Conservation (phyloP, 2,797 vertebrate species). For the Microchirus variegatus region DNA sequence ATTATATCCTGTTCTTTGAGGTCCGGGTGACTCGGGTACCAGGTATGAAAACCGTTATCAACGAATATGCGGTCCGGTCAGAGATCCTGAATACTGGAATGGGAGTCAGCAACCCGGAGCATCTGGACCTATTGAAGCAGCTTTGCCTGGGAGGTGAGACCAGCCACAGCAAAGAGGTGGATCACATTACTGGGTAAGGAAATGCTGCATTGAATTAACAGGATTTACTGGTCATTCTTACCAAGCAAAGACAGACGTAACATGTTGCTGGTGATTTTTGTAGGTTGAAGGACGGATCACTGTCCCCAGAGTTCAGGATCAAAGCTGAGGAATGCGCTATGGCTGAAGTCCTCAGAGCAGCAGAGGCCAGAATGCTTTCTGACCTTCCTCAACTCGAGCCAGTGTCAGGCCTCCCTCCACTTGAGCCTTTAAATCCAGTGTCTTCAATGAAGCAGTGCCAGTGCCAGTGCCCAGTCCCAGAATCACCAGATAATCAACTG, state of each 20-base stretch:
- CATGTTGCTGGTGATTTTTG: background rate
- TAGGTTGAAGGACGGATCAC: background rate
- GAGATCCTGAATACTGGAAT: constrained; percentile 79
- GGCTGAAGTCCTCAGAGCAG: constrained; percentile 19
- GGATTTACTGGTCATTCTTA: too few species aligned
- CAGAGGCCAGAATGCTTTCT: background rate
- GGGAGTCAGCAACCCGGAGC: constrained; percentile 72
- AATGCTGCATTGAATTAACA: background rate
- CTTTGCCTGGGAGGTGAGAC: constrained; percentile 42
- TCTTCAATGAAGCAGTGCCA: background rate
- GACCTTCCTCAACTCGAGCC: constrained; percentile 2
- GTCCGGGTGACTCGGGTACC: constrained; percentile 70
- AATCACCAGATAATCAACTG: constrained; percentile 1
- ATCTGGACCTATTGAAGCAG: constrained; percentile 67
- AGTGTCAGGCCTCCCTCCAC: background rate
- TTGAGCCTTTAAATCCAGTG: background rate
- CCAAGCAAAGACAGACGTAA: background rate
- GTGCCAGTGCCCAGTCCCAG: constrained; percentile 2
- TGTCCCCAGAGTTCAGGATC: constrained; percentile 28
- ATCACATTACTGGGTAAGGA: constrained; percentile 30
- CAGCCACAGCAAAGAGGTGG: background rate
- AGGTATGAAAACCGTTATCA: constrained; percentile 74
- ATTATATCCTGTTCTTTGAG: constrained; percentile 36
- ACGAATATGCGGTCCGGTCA: constrained; percentile 74
- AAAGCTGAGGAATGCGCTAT: constrained; percentile 27